phyloP scores from a whole-genome alignment of 1,140 invertebrate species.

The Drosophila ironensis region DNA sequence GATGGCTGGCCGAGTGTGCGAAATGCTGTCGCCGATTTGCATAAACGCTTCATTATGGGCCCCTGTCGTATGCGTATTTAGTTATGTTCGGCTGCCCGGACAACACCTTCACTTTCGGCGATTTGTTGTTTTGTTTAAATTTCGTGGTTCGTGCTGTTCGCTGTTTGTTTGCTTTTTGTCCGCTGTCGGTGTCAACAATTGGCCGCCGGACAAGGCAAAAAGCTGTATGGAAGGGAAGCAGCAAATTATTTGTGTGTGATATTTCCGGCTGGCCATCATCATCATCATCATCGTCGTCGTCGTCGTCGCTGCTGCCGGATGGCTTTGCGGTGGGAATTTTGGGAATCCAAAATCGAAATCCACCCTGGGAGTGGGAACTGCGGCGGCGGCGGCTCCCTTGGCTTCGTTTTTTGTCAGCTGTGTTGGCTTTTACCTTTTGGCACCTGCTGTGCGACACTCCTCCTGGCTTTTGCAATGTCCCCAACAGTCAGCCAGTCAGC shows the following conservation, averaged over 20 bases:
- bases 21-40: constrained; percentile 51
- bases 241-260: neutral
- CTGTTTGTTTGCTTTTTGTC: neutral
- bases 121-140: constrained; percentile 21
- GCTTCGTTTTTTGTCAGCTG: constrained; percentile 9
- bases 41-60: constrained; percentile 63
- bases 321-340: constrained; percentile 24
- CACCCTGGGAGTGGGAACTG: neutral
- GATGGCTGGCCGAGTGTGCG: neutral
- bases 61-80: constrained; percentile 54
- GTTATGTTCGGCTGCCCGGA: constrained; percentile 8
- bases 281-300: no score
- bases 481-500: no score
- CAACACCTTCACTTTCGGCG: constrained; percentile 65
- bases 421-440: constrained; percentile 9
- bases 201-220: constrained; percentile 10
- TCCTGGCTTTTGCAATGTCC: constrained; percentile 11
- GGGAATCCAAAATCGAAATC: neutral
- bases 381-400: no score
- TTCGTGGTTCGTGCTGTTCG: constrained; percentile 10
- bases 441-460: constrained; percentile 26
- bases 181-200: constrained; percentile 23
- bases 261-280: constrained; percentile 39
- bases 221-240: no score
- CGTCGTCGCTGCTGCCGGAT: no score